Base-by-base conservation (phyloP, 2,797 vertebrate species). In the Spondyliosoma cantharus region DNA sequence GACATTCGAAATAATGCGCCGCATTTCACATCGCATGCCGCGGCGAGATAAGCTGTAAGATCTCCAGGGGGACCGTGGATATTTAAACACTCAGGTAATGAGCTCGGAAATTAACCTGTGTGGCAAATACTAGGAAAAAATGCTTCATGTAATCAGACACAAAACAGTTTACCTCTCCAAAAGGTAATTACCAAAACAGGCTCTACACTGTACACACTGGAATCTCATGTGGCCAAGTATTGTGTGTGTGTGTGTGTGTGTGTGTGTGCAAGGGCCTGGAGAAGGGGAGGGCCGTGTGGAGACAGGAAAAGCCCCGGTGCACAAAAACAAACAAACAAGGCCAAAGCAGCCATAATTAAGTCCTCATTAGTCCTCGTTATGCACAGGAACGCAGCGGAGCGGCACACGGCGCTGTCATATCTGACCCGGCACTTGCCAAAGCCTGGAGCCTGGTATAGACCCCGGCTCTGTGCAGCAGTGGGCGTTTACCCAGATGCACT, bases 241-340 rank as follows among this genome's bases (percentile, higher is more conserved):
- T 60, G 50, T 71, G 57, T 62, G 43, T 7, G 22, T 37, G 65
- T 59, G 63, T 66, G 62, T 42, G 42, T 25, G 48, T n/a, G 29
- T 17, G 17, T 57, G 50, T 71, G 57, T 64, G 42, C 4, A 64
- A 72, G 57, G 53, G 74, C 42, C 64, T 25, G 17, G 43, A 63
- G 70, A 66, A 42, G 56, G 57, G 73, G 71, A 50, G 48, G 70
- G 56, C 60, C 25, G 8, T 50, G 48, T 5, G 22, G 69, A 86
- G 76, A 77, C 88, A 82, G 87, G 85, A 90, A 90, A 85, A 82
- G 80, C 78, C 64, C 77, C 56, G 84, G 80, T 82, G 86, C 82
- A 85, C 83, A 89, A 89, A 90, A 86, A 90, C 89, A 94, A 93
- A 93, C 92, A 94, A 93, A 92, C 88, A 89, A 78, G 84, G 72